phyloP scores from a whole-genome alignment of 2,888 invertebrate genomes.

The Piscicola geometra region DNA sequence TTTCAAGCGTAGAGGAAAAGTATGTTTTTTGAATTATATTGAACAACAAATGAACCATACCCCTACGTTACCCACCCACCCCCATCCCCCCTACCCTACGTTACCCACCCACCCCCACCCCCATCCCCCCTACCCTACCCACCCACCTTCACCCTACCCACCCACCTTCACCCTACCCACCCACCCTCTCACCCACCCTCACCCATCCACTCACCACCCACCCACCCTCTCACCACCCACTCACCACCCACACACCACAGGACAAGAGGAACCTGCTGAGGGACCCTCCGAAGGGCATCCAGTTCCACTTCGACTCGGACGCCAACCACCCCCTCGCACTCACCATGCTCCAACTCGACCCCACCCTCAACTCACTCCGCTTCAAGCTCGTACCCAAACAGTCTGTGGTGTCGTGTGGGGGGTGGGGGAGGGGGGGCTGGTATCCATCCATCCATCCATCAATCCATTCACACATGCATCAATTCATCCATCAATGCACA shows the following conservation, averaged over 20 bases:
- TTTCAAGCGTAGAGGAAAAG: no score
- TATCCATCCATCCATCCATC: no score
- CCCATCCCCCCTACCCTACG: no score
- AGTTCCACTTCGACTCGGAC: constrained; percentile 91
- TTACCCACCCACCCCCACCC: neutral
- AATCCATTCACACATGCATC: neutral
- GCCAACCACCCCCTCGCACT: constrained; percentile 85
- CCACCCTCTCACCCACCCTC: neutral
- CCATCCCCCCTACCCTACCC: no score
- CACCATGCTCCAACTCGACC: constrained; percentile 88
- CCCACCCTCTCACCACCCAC: neutral
- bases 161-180: neutral
- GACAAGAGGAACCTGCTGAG: constrained; percentile 95
- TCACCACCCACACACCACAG: constrained; percentile 58
- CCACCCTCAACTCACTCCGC: constrained; percentile 93
- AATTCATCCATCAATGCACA: constrained; percentile 35
- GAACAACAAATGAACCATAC: no score
- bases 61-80: no score
- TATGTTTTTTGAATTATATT: no score
- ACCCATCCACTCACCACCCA: neutral
- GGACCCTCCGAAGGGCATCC: constrained; percentile 78
- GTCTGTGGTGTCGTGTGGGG: no score
- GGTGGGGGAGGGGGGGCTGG: no score
- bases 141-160: no score
- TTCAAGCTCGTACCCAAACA: constrained; percentile 98